Conservation (phyloP, 2,888 invertebrate species). For the Autographa pulchrina region DNA sequence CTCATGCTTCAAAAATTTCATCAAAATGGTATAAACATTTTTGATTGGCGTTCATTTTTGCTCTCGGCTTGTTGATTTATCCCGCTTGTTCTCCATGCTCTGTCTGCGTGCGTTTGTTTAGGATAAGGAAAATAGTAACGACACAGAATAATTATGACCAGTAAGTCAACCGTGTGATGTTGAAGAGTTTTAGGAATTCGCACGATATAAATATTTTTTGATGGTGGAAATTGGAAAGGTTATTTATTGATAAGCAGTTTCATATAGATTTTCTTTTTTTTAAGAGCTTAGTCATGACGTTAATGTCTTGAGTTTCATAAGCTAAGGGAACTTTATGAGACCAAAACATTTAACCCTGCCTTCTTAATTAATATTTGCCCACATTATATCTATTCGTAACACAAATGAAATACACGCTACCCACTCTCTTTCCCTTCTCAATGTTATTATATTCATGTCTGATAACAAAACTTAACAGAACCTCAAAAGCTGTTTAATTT, state of each 20-base stretch:
- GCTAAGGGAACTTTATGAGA: too few relatives aligned
- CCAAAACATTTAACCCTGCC: too few relatives aligned
- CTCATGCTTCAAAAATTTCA: conserved; percentile 22
- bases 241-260: not conserved
- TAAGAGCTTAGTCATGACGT: too few relatives aligned
- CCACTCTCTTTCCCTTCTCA: not conserved
- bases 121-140: conserved; percentile 57
- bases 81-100: conserved; percentile 42
- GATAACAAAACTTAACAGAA: not conserved
- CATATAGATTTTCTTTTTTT: too few relatives aligned
- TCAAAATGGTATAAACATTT: conserved; percentile 46
- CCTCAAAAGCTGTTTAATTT: not conserved
- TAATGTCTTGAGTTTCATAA: too few relatives aligned
- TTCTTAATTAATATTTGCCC: too few relatives aligned
- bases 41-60: conserved; percentile 51
- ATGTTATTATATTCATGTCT: not conserved
- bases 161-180: conserved; percentile 10
- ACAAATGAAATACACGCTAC: too few relatives aligned
- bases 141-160: conserved; percentile 18
- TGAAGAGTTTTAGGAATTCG: not conserved
- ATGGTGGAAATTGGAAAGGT: not conserved
- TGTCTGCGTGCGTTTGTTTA: conserved; percentile 52
- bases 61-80: conserved; percentile 48
- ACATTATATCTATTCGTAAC: too few relatives aligned
- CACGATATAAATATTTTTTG: not conserved